Evolutionary conservation across 1,140 invertebrate genomes (phyloP).

Genomic region (Apolygus lucorum): DNA sequence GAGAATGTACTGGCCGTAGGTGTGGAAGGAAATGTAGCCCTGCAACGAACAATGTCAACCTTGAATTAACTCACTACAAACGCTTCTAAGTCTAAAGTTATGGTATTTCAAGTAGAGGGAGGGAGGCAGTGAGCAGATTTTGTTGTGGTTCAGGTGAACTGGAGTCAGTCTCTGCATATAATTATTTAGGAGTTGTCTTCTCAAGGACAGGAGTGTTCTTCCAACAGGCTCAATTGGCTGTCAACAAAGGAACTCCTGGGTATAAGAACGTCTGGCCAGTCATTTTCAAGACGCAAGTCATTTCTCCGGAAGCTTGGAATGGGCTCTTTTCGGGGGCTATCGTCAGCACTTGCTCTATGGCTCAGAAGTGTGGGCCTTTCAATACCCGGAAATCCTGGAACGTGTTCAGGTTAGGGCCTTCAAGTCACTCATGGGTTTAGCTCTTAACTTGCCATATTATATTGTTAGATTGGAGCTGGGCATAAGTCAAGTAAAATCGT

Average conservation of each 20-base stretch:
- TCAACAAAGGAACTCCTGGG: not conserved
- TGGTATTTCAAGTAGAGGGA: not conserved
- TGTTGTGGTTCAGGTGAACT: too few relatives aligned
- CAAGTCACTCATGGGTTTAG: too few relatives aligned
- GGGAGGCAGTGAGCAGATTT: not conserved
- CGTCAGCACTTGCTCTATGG: too few relatives aligned
- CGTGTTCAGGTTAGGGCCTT: too few relatives aligned
- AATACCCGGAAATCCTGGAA: not conserved
- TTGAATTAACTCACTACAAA: not conserved
- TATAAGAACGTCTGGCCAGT: not conserved
- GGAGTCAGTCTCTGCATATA: too few relatives aligned
- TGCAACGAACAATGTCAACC: not conserved
- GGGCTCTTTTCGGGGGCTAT: not conserved
- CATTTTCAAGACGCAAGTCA: not conserved
- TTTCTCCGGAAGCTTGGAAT: not conserved
- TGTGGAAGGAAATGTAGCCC: conserved; percentile 57
- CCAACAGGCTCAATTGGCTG: not conserved
- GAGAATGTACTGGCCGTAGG: conserved; percentile 58
- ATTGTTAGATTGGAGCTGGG: too few relatives aligned
- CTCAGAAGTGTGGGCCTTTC: not conserved
- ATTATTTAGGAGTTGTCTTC: too few relatives aligned
- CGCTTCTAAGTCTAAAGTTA: not conserved
- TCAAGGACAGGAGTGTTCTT: not conserved
- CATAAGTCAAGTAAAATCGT: too few relatives aligned
- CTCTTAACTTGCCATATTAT: too few relatives aligned